Conservation (phyloP, 1,140 invertebrate genomes). For the Ridgeia piscesae region DNA sequence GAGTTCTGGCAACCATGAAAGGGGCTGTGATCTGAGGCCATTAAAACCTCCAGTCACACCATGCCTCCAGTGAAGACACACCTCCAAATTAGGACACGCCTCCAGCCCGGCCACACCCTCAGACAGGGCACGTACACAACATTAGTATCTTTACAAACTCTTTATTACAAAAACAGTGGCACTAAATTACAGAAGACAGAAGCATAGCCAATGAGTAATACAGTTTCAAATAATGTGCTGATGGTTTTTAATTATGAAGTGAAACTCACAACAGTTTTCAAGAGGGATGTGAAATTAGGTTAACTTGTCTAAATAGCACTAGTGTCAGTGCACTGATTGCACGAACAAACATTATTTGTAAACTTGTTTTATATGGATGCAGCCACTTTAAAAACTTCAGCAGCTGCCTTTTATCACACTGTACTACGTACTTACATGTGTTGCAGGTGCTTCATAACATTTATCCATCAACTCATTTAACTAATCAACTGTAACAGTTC, state of each 20-base stretch:
- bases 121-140: neutral
- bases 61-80: neutral
- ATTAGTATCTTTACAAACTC: neutral
- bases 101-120: neutral
- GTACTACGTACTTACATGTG: neutral
- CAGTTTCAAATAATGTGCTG: too few species aligned
- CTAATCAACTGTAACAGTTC: neutral
- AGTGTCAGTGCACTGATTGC: too few species aligned
- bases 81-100: neutral
- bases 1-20: neutral
- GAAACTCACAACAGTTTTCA: too few species aligned
- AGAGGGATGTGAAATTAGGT: too few species aligned
- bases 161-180: neutral
- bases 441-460: neutral
- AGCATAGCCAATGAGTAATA: neutral
- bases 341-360: too few species aligned
- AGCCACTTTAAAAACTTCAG: too few species aligned
- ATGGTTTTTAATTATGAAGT: too few species aligned
- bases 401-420: neutral
- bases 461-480: neutral
- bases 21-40: neutral
- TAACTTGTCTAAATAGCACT: too few species aligned
- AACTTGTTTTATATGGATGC: too few species aligned
- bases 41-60: neutral
- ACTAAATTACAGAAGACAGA: neutral